A percentile compares a stretch with the other conserved stretches of the same genome.
These are phyloP conservation scores for Podiceps cristatus DNA, from an alignment of 2,113 vertebrate genomes.

Conservation along the genomic window DNA sequence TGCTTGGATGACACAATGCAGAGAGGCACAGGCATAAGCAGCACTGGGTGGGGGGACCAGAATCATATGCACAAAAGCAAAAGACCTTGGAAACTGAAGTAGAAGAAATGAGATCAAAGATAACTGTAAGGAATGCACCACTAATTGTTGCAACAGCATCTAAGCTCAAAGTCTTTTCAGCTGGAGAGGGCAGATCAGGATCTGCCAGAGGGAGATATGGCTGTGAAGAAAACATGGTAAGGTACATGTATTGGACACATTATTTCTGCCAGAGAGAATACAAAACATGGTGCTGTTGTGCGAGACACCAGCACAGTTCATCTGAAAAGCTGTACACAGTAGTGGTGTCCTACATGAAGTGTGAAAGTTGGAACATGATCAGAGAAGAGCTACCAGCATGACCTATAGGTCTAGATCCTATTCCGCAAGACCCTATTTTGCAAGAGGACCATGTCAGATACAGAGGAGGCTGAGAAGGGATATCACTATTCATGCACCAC, in stretches of 20 bases:
- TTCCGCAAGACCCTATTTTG: not conserved
- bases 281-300: not conserved
- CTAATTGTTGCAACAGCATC: not conserved
- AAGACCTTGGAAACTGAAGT: not conserved
- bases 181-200: not conserved
- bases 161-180: not conserved
- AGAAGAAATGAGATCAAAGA: not conserved
- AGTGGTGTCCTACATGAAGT: not conserved
- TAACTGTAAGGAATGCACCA: not conserved
- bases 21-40: not conserved
- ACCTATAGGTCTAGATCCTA: not conserved
- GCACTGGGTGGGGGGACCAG: not conserved
- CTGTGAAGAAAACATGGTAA: not conserved
- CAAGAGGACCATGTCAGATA: not conserved
- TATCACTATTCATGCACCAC: not conserved
- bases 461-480: not conserved
- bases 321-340: not conserved
- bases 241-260: too few relatives aligned
- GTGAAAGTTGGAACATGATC: not conserved
- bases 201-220: not conserved
- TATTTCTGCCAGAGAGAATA: not conserved
- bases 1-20: not conserved
- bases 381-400: not conserved
- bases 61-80: not conserved
- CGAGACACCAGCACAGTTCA: not conserved